These are phyloP conservation scores for Druon quercuslanigerum DNA, from an alignment of 1,140 invertebrate genomes.

Conservation along the genomic window DNA sequence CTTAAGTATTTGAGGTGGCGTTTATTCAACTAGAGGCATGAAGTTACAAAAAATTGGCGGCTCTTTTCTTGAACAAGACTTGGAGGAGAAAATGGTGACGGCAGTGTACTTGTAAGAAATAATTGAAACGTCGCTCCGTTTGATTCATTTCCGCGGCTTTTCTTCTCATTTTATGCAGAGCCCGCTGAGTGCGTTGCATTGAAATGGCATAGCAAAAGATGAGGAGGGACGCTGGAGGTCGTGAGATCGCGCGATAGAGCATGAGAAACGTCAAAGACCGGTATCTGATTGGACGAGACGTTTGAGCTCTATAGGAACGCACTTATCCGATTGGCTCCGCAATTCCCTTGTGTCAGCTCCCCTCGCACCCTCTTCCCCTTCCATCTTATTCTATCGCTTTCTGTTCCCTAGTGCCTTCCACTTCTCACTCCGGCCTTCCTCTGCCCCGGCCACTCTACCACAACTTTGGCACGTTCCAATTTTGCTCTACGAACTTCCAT, in stretches of 20 bases:
- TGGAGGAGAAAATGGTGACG: conserved; percentile 19
- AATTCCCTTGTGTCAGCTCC: conserved; percentile 71
- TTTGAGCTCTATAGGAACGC: conserved; percentile 67
- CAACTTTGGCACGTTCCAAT: conserved; percentile 37
- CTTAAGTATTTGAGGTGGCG: background rate
- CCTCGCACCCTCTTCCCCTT: conserved; percentile 43
- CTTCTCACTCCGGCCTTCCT: conserved; percentile 32
- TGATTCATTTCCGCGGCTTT: conserved; percentile 53
- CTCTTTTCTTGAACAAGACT: conserved; percentile 6
- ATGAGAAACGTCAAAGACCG: conserved; percentile 73
- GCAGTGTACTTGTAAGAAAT: conserved; percentile 48
- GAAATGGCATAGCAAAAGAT: conserved; percentile 9
- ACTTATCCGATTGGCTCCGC: conserved; percentile 74
- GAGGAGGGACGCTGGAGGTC: conserved; percentile 40
- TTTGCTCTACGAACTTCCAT: conserved; percentile 54
- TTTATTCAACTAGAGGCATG: background rate
- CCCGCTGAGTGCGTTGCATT: conserved; percentile 36
- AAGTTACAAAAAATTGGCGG: background rate
- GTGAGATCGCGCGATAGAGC: conserved; percentile 69
- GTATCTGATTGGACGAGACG: conserved; percentile 73
- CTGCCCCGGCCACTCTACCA: conserved; percentile 25
- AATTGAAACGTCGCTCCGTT: conserved; percentile 55
- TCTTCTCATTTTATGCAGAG: conserved; percentile 55
- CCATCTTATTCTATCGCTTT: background rate
- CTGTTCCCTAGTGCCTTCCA: conserved; percentile 26